Base-by-base conservation (phyloP, 2,888 invertebrate species). In the Dryocosmus kuriphilus region DNA sequence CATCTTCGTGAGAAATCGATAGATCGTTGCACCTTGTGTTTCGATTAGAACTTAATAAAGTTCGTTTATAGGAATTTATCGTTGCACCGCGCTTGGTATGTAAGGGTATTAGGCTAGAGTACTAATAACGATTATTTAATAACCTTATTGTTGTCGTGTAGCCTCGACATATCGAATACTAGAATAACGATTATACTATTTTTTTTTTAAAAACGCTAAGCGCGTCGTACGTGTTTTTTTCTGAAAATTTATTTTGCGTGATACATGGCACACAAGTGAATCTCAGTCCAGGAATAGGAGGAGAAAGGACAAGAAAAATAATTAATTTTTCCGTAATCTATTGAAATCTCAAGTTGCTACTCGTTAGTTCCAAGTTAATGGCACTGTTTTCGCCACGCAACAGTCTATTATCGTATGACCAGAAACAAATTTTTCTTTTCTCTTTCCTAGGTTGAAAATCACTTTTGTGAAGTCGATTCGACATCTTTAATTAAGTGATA, bases 111-210 rank as follows among this genome's bases (percentile, higher is more conserved):
- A 71, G 71, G 51, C 8, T 71, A 71, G 30, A 30, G 30, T 30
- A 30, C 71, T 55, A 71, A 32, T 71, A 71, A 71, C 30, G 51
- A 71, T 63, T 71, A 71, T 51, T 71, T 71, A 71, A 71, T 71
- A 55, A 71, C n/a, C 55, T 46, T 71, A 71, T 51, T 71, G 71
- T 71, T 71, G 55, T 71, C 22, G 46, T 71, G 71, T 55, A 71
- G 51, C 27, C 46, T 71, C 71, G 71, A 71, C 46, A 51, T 71
- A 51, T 71, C 71, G 51, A 71, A 71, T 30, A 32, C 30, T 71
- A 71, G 71, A 14, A 55, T 71, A 71, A 51, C 30, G 22, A 71
- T 71, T 71, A 51, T 71, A 71, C 71, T 30, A 30, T 46, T 67
- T 46, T 67, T 32, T 46, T 67, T 46, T 67, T 51, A n/a, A n/a